Percentiles rank a stretch among this genome's conserved stretches.
These are phyloP conservation scores for Dascillus cervinus DNA, from an alignment of 2,888 invertebrate genomes.

Conservation along the genomic window DNA sequence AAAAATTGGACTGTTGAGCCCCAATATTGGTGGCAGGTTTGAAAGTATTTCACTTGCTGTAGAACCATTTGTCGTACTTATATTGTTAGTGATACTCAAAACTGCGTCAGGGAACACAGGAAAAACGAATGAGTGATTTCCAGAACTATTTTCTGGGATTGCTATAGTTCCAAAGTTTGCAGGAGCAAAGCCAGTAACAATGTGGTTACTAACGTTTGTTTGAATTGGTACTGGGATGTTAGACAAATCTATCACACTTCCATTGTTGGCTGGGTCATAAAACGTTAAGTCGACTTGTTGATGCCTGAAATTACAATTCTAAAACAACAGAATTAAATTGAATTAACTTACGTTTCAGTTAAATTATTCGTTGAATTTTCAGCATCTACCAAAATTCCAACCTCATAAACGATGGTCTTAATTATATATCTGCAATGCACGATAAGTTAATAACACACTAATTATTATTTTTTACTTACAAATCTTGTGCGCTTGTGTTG, in stretches of 20 bases:
- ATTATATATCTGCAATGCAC: conserved; percentile 45
- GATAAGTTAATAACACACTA: not conserved
- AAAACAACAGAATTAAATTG: conserved; percentile 4
- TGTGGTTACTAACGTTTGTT: conserved; percentile 47
- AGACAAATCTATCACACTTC: conserved; percentile 45
- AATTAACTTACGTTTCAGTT: conserved; percentile 32
- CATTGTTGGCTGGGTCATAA: conserved; percentile 45
- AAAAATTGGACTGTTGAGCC: too few relatives aligned
- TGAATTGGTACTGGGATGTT: conserved; percentile 49
- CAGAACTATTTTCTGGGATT: conserved; percentile 23
- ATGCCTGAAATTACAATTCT: conserved; percentile 35
- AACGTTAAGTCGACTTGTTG: conserved; percentile 50
- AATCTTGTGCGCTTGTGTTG: conserved; percentile 9
- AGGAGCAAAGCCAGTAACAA: conserved; percentile 47
- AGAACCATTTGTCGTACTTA: too few relatives aligned
- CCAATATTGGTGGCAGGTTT: too few relatives aligned
- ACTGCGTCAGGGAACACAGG: too few relatives aligned
- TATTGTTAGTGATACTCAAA: too few relatives aligned
- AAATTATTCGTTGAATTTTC: conserved; percentile 37
- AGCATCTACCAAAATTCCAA: conserved; percentile 51
- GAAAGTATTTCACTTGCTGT: too few relatives aligned
- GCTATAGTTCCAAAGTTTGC: conserved; percentile 38
- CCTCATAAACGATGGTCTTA: conserved; percentile 52
- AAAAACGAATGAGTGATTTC: too few relatives aligned
- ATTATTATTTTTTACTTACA: conserved; percentile 4